phyloP scores from a whole-genome alignment of 1,140 invertebrate genomes.

The Aphelinus certus region DNA sequence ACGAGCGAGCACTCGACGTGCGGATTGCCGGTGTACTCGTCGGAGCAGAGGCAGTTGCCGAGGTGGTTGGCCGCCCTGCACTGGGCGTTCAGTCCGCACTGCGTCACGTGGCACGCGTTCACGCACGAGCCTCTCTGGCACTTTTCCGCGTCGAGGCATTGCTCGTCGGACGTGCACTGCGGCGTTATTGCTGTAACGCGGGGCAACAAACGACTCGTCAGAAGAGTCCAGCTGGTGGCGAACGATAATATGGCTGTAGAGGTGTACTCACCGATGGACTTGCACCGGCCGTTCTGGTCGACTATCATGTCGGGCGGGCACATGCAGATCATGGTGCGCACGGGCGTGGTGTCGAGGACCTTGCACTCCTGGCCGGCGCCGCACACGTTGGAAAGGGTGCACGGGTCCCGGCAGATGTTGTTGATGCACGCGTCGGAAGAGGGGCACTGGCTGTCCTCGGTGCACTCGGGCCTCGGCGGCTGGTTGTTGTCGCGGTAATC shows the following conservation, averaged over 20 bases:
- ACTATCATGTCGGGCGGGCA: conserved; percentile 79
- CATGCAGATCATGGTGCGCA: conserved; percentile 83
- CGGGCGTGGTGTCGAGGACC: conserved; percentile 79
- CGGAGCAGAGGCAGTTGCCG: conserved; percentile 80
- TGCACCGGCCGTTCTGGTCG: conserved; percentile 72
- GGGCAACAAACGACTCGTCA: no score
- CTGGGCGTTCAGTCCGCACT: conserved; percentile 86
- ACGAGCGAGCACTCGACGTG: conserved; percentile 77
- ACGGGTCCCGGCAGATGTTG: conserved; percentile 79
- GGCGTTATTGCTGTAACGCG: conserved; percentile 25
- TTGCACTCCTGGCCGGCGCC: conserved; percentile 78
- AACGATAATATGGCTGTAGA: neutral
- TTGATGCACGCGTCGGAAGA: conserved; percentile 80
- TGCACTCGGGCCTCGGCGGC: conserved; percentile 71
- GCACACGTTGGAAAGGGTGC: conserved; percentile 75
- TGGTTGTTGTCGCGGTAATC: no score
- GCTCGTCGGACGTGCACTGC: conserved; percentile 76
- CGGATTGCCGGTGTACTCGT: conserved; percentile 83
- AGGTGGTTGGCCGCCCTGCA: conserved; percentile 80
- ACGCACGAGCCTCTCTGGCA: conserved; percentile 81
- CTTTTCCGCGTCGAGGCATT: conserved; percentile 77
- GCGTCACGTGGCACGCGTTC: conserved; percentile 79
- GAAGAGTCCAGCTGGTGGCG: no score
- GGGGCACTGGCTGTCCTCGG: conserved; percentile 79
- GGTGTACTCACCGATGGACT: conserved; percentile 65